Conservation (phyloP, 2,888 invertebrate genomes). For the Anticlea derivata region DNA sequence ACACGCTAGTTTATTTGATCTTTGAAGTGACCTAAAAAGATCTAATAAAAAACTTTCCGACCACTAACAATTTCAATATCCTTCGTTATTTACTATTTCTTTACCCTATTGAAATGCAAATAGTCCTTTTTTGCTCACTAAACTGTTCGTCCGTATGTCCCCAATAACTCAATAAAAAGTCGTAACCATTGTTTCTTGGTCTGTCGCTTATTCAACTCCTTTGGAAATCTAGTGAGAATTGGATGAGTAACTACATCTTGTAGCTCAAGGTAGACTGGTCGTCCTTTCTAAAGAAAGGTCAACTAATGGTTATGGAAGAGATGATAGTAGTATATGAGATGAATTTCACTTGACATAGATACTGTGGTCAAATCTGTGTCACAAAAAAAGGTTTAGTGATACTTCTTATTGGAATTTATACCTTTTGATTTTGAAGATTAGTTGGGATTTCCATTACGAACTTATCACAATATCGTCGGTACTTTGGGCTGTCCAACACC, state of each 20-base stretch:
- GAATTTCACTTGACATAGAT: constrained; percentile 2
- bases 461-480: too few relatives aligned
- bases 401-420: too few relatives aligned
- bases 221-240: background rate
- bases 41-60: too few relatives aligned
- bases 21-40: too few relatives aligned
- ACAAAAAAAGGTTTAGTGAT: too few relatives aligned
- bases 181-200: constrained; percentile 9
- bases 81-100: too few relatives aligned
- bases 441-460: too few relatives aligned
- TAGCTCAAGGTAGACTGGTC: constrained; percentile 12
- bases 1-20: too few relatives aligned
- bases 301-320: constrained; percentile 3
- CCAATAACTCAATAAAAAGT: constrained; percentile 18
- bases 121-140: background rate
- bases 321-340: background rate
- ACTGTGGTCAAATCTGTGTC: too few relatives aligned
- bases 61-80: too few relatives aligned
- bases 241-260: constrained; percentile 8
- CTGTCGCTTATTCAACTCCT: constrained; percentile 7
- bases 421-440: too few relatives aligned
- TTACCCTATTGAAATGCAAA: constrained; percentile 8
- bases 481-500: too few relatives aligned
- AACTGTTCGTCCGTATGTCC: constrained; percentile 15
- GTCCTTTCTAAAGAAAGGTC: constrained; percentile 5